phyloP scores from a whole-genome alignment of 2,113 vertebrate species.

The Ammodytes dubius region DNA sequence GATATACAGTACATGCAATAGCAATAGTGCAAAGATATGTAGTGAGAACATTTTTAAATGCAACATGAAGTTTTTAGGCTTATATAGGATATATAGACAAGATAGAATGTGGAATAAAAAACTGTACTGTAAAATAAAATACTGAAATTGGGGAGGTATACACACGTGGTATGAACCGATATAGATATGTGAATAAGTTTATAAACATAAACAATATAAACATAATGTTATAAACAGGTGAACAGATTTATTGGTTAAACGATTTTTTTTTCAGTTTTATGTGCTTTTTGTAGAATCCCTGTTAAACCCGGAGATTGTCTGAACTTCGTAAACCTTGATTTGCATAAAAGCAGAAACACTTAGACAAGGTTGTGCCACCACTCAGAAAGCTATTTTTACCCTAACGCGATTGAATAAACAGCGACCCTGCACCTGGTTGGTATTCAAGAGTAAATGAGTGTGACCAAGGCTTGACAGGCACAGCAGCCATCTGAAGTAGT shows the following conservation, averaged over 20 bases:
- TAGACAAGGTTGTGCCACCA: background rate
- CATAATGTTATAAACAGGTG: too few relatives aligned
- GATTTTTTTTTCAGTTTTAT: background rate
- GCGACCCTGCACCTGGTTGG: background rate
- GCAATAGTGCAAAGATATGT: too few relatives aligned
- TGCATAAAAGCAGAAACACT: background rate
- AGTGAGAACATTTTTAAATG: too few relatives aligned
- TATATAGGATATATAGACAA: too few relatives aligned
- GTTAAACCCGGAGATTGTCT: background rate
- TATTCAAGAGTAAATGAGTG: background rate
- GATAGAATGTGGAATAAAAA: too few relatives aligned
- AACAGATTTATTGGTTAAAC: background rate
- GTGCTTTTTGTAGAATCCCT: background rate
- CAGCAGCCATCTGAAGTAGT: background rate
- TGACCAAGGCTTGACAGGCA: background rate
- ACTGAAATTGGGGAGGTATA: too few relatives aligned
- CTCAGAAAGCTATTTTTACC: constrained; percentile 3
- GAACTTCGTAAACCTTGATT: background rate
- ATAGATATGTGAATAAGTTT: too few relatives aligned
- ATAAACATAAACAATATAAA: too few relatives aligned
- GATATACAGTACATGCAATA: too few relatives aligned
- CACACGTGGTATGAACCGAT: too few relatives aligned
- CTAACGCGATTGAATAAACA: background rate
- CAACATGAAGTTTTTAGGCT: too few relatives aligned
- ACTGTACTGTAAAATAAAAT: too few relatives aligned